phyloP scores from a whole-genome alignment of 1,140 invertebrate species.

The Hypothenemus hampei region DNA sequence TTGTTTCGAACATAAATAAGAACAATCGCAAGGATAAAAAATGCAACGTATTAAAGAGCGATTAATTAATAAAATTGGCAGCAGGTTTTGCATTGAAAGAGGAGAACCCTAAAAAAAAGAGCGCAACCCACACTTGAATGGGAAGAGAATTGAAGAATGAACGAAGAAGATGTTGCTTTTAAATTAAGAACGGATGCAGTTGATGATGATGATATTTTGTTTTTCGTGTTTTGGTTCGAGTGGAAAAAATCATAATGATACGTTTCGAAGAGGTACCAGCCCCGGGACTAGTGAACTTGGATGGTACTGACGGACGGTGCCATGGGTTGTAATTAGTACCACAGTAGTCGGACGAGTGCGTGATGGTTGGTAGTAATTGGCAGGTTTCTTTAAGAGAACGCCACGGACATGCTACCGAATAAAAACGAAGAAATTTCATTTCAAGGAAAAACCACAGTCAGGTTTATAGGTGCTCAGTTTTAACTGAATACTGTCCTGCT shows the following conservation, averaged over 20 bases:
- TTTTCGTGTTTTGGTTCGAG: not conserved
- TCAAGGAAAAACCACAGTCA: no score
- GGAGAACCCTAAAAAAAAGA: not conserved
- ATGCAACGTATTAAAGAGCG: no score
- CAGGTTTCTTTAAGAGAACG: not conserved
- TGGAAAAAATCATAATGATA: not conserved
- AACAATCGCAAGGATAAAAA: no score
- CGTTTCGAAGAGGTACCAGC: not conserved
- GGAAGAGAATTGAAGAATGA: not conserved
- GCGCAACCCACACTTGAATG: not conserved
- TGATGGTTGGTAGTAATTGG: conserved; percentile 1
- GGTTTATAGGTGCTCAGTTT: no score
- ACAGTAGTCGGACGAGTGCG: conserved; percentile 7
- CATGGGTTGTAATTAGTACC: conserved; percentile 7
- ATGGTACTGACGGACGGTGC: not conserved
- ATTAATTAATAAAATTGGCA: no score
- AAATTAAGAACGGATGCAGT: not conserved
- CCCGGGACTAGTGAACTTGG: not conserved
- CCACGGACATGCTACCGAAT: not conserved
- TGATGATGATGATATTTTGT: no score
- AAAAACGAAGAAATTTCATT: no score
- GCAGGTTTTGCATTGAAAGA: no score
- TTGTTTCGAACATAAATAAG: not conserved
- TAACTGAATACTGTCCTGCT: no score
- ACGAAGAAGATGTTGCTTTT: not conserved